Conservation (phyloP, 1,140 invertebrate genomes). For the Campoletis sonorensis region DNA sequence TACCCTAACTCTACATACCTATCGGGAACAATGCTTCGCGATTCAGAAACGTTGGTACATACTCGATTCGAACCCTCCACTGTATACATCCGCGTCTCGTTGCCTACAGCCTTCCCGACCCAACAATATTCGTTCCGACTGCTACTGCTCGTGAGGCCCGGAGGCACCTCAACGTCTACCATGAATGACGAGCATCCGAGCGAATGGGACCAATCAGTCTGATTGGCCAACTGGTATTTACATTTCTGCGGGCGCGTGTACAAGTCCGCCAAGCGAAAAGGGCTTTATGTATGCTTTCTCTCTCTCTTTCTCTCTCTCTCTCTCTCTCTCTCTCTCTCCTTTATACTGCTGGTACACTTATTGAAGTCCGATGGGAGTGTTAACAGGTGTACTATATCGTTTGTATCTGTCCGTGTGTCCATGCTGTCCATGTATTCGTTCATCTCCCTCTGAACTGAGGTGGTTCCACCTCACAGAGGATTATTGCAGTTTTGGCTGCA, state of each 20-base stretch:
- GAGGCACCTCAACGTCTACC: conserved; percentile 53
- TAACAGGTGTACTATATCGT: background rate
- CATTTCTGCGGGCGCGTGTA: conserved; percentile 64
- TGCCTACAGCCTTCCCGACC: background rate
- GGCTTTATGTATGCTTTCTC: conserved; percentile 41
- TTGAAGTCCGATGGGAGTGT: conserved; percentile 3
- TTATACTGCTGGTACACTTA: background rate
- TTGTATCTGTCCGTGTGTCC: background rate
- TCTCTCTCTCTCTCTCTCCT: background rate
- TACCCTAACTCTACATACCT: conserved; percentile 20
- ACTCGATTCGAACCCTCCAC: conserved; percentile 17
- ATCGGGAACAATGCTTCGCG: conserved; percentile 61
- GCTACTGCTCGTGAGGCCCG: conserved; percentile 49
- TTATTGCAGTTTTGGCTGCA: conserved; percentile 25
- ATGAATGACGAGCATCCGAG: conserved; percentile 66
- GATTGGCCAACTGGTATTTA: conserved; percentile 70
- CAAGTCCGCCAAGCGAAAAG: conserved; percentile 44
- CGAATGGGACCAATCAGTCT: conserved; percentile 70
- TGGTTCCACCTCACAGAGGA: background rate
- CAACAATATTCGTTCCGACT: conserved; percentile 10
- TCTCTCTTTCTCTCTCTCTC: conserved; percentile 23
- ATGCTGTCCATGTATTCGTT: background rate
- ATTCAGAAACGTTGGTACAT: conserved; percentile 57
- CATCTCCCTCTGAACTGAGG: background rate
- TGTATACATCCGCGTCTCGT: conserved; percentile 20